phyloP scores from a whole-genome alignment of 2,113 vertebrate genomes.

The Aythya baeri region DNA sequence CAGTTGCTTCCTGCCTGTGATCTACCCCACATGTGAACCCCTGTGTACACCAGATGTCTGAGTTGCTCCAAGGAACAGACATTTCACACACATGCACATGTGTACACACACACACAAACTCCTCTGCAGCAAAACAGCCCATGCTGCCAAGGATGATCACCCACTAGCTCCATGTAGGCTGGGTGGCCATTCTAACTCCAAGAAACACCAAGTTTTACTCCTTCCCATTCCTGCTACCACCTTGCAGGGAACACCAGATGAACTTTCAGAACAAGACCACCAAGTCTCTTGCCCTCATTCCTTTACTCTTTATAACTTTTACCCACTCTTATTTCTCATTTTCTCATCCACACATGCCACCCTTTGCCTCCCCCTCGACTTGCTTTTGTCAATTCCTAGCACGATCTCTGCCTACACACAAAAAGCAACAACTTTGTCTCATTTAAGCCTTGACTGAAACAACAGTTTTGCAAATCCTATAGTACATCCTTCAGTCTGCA shows the following conservation, averaged over 20 bases:
- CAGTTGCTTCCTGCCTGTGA: not conserved
- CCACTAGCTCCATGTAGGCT: not conserved
- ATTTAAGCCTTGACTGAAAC: not conserved
- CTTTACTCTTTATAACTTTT: not conserved
- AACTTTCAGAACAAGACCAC: conserved; percentile 2
- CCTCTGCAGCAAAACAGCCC: not conserved
- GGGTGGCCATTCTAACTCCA: not conserved
- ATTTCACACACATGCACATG: fast-evolving
- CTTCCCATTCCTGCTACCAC: not conserved
- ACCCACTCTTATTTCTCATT: not conserved
- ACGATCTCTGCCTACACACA: not conserved
- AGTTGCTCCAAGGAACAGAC: not conserved
- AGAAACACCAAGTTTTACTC: not conserved
- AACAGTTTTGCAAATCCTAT: not conserved
- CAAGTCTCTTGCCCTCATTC: not conserved
- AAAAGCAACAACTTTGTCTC: not conserved
- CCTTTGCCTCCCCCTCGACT: not conserved
- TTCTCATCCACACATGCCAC: not conserved
- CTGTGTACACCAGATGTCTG: not conserved
- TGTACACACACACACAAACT: not conserved
- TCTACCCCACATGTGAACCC: not conserved
- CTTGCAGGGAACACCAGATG: not conserved
- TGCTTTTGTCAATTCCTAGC: conserved; percentile 10
- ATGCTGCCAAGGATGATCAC: not conserved
- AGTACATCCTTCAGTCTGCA: not conserved